Evolutionary conservation across 2,888 invertebrate species (phyloP), one percentile per base, ranked within the genome.

Genomic region (Leptopilina drosophilae): DNA sequence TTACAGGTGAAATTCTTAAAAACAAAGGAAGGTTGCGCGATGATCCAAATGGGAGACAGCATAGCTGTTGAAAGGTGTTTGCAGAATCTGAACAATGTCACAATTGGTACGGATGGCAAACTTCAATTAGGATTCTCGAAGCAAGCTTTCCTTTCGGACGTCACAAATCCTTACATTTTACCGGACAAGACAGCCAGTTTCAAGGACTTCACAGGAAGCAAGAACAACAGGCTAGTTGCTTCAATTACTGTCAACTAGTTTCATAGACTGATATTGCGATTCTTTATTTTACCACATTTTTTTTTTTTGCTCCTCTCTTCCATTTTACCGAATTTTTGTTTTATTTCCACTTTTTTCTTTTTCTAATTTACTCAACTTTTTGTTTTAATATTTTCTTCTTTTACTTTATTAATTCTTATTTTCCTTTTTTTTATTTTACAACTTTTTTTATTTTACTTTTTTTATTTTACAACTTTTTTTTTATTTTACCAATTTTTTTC

Each of bases 1-100:
- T 80, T 65, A 26, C 78, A 90, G 89, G 93, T 99, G 91, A 99
- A 99, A 93, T 99, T 99, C 93, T 93, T 99, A 92, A 98, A 98
- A 93, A 98, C 98, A 82, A 99, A 99, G 93, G 98, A 98, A 90
- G 99, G 99, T 84, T 98, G 99, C 79, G 99, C 99, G 67, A 99
- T 99, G 99, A 97, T 99, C 77, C 99, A 99, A 93, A 98, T 99
- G 98, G 98, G 99, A 9, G 98, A 98, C 92, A 95, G 96, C 14
- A 95, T 97, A 80, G 97, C 98, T 11, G 98, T 98, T 64, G 98
- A 99, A 92, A 94, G 99, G 87, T 98, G 98, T 91, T 96, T 99
- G 82, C 97, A 97, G 91, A 98, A 98, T 93, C 94, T 99, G 85
- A 98, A 98, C 93, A 98, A 98, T 92, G 96, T 97, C 86, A 96